Evolutionary conservation across 2,113 vertebrate species (phyloP).

Genomic region (Archilochus colubris): DNA sequence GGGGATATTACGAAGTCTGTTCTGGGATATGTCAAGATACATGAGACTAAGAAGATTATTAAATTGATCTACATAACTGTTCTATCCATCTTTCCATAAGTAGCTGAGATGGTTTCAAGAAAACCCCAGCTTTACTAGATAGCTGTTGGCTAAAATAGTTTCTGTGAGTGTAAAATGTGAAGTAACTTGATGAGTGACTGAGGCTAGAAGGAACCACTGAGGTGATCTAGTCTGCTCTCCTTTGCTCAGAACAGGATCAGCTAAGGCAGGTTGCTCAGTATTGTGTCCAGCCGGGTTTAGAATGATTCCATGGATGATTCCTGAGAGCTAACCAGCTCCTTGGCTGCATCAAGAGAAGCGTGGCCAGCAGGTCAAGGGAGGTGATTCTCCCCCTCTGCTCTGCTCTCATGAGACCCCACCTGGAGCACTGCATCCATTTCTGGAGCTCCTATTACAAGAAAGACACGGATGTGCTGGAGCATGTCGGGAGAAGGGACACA

Average conservation of each 20-base stretch:
- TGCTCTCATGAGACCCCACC: too few species aligned
- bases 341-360: too few species aligned
- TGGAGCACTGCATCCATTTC: too few species aligned
- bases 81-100: constrained; percentile 75
- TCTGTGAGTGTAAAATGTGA: constrained; percentile 80
- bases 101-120: constrained; percentile 71
- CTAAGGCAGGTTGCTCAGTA: not conserved
- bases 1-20: constrained; percentile 65
- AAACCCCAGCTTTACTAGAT: constrained; percentile 79
- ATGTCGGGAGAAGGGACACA: too few species aligned
- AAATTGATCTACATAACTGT: constrained; percentile 68
- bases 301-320: not conserved
- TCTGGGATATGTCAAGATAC: constrained; percentile 77
- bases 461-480: too few species aligned
- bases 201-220: not conserved
- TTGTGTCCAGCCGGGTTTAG: not conserved
- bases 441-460: too few species aligned
- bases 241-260: too few species aligned
- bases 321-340: too few species aligned
- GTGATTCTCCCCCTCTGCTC: too few species aligned
- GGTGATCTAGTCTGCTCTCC: too few species aligned
- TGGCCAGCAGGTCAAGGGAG: too few species aligned
- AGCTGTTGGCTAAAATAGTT: constrained; percentile 62
- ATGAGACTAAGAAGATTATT: constrained; percentile 71
- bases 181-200: not conserved